phyloP scores from a whole-genome alignment of 2,113 vertebrate species.

The Arizona elegans region DNA sequence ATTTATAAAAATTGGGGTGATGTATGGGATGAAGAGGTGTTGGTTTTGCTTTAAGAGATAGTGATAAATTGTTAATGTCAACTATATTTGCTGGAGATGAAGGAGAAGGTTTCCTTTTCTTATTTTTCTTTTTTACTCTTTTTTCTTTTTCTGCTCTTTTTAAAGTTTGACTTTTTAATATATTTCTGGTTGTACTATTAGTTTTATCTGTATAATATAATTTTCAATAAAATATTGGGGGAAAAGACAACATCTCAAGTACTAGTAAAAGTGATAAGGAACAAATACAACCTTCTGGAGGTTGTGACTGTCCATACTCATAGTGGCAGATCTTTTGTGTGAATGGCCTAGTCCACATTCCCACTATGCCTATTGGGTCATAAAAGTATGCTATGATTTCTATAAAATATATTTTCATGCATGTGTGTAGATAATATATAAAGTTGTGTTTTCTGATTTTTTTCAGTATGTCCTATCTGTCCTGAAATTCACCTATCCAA shows the following conservation, averaged over 20 bases:
- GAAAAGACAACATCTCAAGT: background rate
- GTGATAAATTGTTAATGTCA: background rate
- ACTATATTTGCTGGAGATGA: background rate
- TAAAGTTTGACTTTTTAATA: background rate
- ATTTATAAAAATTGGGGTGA: background rate
- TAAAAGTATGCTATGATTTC: background rate
- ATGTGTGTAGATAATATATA: background rate
- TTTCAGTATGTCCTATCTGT: conserved; percentile 94
- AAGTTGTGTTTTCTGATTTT: conserved; percentile 55
- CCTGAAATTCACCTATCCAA: conserved; percentile 95
- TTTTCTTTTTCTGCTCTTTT: background rate
- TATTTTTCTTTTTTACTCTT: background rate
- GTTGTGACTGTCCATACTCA: background rate
- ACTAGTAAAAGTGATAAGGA: background rate
- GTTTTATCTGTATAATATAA: background rate
- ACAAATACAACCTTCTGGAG: background rate
- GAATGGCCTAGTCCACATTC: background rate
- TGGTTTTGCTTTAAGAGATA: background rate
- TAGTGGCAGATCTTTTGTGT: background rate
- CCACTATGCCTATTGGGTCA: background rate
- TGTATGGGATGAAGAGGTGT: background rate
- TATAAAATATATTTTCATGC: background rate
- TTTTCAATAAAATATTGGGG: background rate
- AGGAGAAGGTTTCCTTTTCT: background rate
- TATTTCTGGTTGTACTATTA: background rate